phyloP scores from a whole-genome alignment of 2,113 vertebrate genomes.

The Sinocyclocheilus rhinocerous region DNA sequence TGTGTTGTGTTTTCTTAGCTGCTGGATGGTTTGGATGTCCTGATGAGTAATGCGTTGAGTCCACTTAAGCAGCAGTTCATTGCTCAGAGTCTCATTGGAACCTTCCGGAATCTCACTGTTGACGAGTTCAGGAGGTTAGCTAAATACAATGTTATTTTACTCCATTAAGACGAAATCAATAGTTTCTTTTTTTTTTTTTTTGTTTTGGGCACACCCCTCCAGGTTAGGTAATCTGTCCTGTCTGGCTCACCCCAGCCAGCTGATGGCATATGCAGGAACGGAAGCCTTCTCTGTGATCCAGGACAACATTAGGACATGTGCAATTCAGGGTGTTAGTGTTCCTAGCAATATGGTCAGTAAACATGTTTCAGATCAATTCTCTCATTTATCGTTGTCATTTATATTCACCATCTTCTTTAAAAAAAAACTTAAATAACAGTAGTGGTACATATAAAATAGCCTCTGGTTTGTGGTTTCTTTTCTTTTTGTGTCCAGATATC shows the following conservation, averaged over 20 bases:
- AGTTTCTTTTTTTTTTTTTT: background rate
- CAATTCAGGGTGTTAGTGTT: slow-evolving; percentile 59
- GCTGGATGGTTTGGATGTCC: slow-evolving; percentile 71
- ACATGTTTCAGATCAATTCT: background rate
- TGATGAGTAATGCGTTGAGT: slow-evolving; percentile 68
- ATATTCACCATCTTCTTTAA: background rate
- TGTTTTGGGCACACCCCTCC: background rate
- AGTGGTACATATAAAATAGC: background rate
- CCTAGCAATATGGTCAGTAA: slow-evolving; percentile 72
- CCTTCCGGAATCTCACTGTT: slow-evolving; percentile 72
- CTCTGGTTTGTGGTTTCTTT: background rate
- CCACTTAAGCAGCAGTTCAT: slow-evolving; percentile 72
- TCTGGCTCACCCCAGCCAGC: slow-evolving; percentile 67
- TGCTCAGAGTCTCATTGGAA: slow-evolving; percentile 65
- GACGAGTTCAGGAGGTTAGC: slow-evolving; percentile 72
- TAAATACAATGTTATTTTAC: background rate
- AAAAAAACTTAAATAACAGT: background rate
- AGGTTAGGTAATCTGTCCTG: slow-evolving; percentile 75
- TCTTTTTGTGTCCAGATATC: slow-evolving; percentile 65
- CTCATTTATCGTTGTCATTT: background rate
- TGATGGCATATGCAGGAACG: slow-evolving; percentile 67
- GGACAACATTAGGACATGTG: slow-evolving; percentile 69
- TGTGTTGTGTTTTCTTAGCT: slow-evolving; percentile 63
- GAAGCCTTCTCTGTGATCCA: slow-evolving; percentile 67
- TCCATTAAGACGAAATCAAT: too few relatives aligned